A percentile compares a stretch with the other conserved stretches of the same genome.
Evolutionary conservation across 2,888 invertebrate species (phyloP).

Genomic region (Orthosia cruda): DNA sequence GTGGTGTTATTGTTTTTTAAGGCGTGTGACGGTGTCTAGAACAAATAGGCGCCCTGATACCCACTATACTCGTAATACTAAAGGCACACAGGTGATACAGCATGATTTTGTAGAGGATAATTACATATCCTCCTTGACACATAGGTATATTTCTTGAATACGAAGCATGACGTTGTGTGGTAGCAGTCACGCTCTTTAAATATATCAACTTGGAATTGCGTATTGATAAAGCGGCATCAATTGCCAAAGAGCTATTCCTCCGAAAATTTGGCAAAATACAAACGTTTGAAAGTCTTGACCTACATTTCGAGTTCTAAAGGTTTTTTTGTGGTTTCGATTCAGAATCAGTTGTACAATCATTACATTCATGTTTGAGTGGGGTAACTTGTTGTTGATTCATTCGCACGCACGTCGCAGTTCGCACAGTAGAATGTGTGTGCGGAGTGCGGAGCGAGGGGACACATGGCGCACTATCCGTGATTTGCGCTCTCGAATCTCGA

Average conservation of each 20-base stretch:
- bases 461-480: conserved; percentile 45
- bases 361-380: conserved; percentile 33
- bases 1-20: conserved; percentile 11
- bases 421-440: conserved; percentile 17
- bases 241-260: conserved; percentile 18
- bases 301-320: conserved; percentile 7
- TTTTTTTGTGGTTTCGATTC: conserved; percentile 11
- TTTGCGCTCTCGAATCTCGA: conserved; percentile 56
- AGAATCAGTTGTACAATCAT: conserved; percentile 13
- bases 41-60: not conserved
- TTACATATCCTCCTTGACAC: conserved; percentile 4
- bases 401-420: not conserved
- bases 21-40: not conserved
- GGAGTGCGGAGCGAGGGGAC: conserved; percentile 29
- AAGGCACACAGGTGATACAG: not conserved
- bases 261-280: not conserved
- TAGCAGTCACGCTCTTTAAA: conserved; percentile 4
- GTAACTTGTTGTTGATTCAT: conserved; percentile 22
- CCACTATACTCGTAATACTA: not conserved
- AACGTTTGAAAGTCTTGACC: conserved; percentile 18
- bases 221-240: conserved; percentile 6
- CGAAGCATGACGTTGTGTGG: not conserved
- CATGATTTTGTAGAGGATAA: conserved; percentile 7
- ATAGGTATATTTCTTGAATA: conserved; percentile 23
- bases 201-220: not conserved